Base-by-base conservation (phyloP, 2,888 invertebrate genomes). In the Ernsta delagoae region DNA sequence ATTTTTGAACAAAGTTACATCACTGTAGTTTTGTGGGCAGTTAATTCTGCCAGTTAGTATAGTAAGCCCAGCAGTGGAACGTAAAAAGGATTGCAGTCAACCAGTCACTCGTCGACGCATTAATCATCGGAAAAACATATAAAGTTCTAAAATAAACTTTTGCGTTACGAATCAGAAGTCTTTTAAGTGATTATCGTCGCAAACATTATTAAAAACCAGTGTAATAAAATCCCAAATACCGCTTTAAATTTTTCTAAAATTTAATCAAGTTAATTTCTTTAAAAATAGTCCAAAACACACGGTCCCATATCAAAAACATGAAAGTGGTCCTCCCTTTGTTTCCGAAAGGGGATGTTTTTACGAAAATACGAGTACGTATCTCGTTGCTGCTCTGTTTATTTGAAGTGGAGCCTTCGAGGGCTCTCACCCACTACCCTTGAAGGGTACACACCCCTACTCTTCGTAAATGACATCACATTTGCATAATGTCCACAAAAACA, bases 341-440 rank as follows among this genome's bases (percentile, higher is more conserved):
- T 48, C 11, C 12, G 24, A 9, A 12, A 6, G 12, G 48, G 12
- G 12, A 48, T 12, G 48, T 48, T 48, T 48, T 48, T 48, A 48
- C 48, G 48, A 48, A 48, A 48, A 48, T 24, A 24, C 24, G 24
- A 24, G 24, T 48, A 12, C 48, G 12, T 48, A 48, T 48, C 45
- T 45, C 48, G 48, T 48, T 48, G 12, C 48, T 48, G 48, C 16
- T 48, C 48, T 48, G 48, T 48, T 48, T 48, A 48, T 48, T 48
- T 48, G 48, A 48, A 48, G 48, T 48, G 12, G 12, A 48, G 12
- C 24, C 12, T 48, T 12, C 48, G 48, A 48, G 12, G 12, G 12
- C 48, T 48, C 24, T 8, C 12, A 48, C 45, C 45, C 45, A 7
- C 48, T 48, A 12, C 48, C 12, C 48, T 48, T 48, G 48, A 12